Evolutionary conservation across 2,888 invertebrate species (phyloP), one percentile per base, ranked within the genome.

Genomic region (Boloria euphrosyne): DNA sequence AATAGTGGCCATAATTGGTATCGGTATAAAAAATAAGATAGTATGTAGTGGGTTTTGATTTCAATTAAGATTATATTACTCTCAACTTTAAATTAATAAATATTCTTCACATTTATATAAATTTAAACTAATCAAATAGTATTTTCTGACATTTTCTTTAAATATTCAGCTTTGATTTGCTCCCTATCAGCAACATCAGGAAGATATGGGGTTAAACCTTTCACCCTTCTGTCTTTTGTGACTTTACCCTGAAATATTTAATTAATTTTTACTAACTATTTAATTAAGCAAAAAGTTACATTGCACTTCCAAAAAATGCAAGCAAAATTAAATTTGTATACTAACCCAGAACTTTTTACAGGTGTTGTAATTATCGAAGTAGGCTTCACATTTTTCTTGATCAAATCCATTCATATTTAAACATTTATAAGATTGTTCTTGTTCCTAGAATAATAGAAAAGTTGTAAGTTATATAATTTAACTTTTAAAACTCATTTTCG

Each of bases 281-380:
- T 10, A 49, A 5, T n/a, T 10, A 49, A 5, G n/a, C 13, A 5
- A 52, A 31, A 16, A 44, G 16, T 43, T 3, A 14, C 31, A 16
- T 31, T 13, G 44, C 46, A 31, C 38, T 43, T 10, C 31, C 7
- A 38, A 31, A 13, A 3, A 22, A 22, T 22, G 1, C 22, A 22
- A 22, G n/a, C n/a, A 22, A 22, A 22, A 22, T 22, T 22, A 62
- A 18, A 43, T 13, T 51, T 47, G 51, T 64, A 64, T 64, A 64
- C 83, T 85, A 93, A 97, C 97, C 97, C 97, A 97, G 88, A 97
- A 97, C 70, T 94, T 94, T 82, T 94, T 95, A 83, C 97, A 97
- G 4, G 92, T 93, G 70, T 94, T 96, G 79, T 97, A 97, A 83
- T 97, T 97, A 47, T 93, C 93, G 79, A 97, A 96, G 80, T 94